A percentile compares a stretch with the other conserved stretches of the same genome.
Evolutionary conservation across 2,113 vertebrate genomes (phyloP).

Genomic region (Leucosticte australis): DNA sequence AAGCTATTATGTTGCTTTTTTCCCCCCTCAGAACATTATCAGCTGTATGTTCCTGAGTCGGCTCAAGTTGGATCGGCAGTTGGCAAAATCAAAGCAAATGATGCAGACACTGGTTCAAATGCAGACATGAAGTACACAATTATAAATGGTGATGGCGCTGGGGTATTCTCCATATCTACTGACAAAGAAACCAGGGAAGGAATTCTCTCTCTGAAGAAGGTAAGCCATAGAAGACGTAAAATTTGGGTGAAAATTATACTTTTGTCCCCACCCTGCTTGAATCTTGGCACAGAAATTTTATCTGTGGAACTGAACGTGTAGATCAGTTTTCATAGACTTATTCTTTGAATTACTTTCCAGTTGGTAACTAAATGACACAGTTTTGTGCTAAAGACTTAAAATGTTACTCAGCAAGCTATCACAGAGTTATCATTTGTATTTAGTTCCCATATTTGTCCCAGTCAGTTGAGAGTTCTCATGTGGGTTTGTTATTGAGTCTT

Average conservation of each 20-base stretch:
- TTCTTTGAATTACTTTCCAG: not conserved
- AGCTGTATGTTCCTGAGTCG: slow-evolving; percentile 94
- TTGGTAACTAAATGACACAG: not conserved
- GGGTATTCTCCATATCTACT: slow-evolving; percentile 87
- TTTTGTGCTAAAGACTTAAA: not conserved
- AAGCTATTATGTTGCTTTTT: not conserved
- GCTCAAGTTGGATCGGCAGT: slow-evolving; percentile 93
- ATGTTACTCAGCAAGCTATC: not conserved
- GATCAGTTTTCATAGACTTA: not conserved
- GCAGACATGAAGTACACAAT: slow-evolving; percentile 95
- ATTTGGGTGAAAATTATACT: not conserved
- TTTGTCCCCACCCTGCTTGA: not conserved
- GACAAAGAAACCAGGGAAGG: slow-evolving; percentile 94
- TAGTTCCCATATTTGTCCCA: not conserved
- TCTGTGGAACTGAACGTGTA: not conserved
- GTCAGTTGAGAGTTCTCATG: not conserved
- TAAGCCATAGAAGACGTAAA: slow-evolving; percentile 39
- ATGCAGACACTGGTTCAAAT: slow-evolving; percentile 91
- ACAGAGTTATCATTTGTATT: not conserved
- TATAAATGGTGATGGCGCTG: slow-evolving; percentile 89
- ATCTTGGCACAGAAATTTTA: not conserved
- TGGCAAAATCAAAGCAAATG: slow-evolving; percentile 96
- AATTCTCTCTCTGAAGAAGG: slow-evolving; percentile 92
- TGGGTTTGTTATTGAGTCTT: not conserved
- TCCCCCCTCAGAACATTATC: slow-evolving; percentile 85